Evolutionary conservation across 2,888 invertebrate genomes (phyloP), one percentile per base, ranked within the genome.

Genomic region (Adelphocoris suturalis): DNA sequence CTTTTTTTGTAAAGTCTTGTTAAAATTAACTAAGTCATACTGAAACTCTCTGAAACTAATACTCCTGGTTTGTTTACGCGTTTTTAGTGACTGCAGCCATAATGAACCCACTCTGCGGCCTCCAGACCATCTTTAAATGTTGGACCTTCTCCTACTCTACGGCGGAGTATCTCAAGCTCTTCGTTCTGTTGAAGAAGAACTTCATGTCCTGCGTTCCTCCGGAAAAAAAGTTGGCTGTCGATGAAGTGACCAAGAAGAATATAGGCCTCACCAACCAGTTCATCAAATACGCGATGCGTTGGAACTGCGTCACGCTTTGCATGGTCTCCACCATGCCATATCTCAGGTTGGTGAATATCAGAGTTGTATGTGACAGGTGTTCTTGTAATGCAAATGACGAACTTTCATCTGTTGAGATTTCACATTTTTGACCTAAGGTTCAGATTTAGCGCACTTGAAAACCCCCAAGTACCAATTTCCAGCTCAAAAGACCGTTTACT

Each of bases 81-180:
- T 37, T 68, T 68, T 23, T 23, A 68, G 68, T 48, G 48, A 86
- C 75, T n/a, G 86, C 86, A 0, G 75, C 86, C 13, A 46, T 86
- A 13, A 75, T 86, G 86, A 68, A 86, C 47, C 75, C 75, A 37
- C 2, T 86, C 27, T 86, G 86, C 75, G 86, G 68, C 48, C 46
- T 86, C 12, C 86, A 86, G 19, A 75, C 75, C 2, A 7, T 86
- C 7, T 86, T 86, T 47, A 86, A 86, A 19, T 75, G 75, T 23
- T 61, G 75, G 47, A 47, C 75, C n/a, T 86, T 86, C 75, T 47
- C 68, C n/a, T 75, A 14, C 23, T 48, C 68, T 14, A 75, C 75
- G 47, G 23, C 0, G 0, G 75, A 86, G 68, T 86, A 86, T 14
- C 19, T 86, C 27, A 47, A 75, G 2, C 48, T 86, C 11, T 47